phyloP scores from a whole-genome alignment of 2,113 vertebrate species.

The Okapia johnstoni region DNA sequence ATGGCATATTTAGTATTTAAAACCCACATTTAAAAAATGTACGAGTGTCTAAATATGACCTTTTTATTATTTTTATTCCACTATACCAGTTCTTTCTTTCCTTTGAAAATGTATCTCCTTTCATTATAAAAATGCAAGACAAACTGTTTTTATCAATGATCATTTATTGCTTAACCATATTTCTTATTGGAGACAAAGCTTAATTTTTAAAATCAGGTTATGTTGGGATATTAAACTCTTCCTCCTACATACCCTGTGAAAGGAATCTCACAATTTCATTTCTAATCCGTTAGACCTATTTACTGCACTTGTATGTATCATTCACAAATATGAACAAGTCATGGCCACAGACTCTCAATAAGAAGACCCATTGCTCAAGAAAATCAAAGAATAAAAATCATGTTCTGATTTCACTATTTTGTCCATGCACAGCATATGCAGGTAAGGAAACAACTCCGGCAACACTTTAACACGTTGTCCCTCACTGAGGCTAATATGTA shows the following conservation, averaged over 20 bases:
- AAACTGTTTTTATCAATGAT: neutral
- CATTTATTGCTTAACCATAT: neutral
- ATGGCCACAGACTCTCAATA: neutral
- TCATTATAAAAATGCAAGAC: neutral
- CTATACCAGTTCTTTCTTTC: slow-evolving; percentile 1
- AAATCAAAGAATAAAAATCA: slow-evolving; percentile 38
- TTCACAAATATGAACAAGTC: slow-evolving; percentile 36
- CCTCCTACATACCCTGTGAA: neutral
- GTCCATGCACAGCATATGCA: neutral
- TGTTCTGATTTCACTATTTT: neutral
- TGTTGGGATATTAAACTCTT: neutral
- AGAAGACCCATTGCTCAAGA: neutral
- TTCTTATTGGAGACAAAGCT: slow-evolving; percentile 21
- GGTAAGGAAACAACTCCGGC: neutral
- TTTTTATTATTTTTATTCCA: slow-evolving; percentile 15
- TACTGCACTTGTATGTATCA: neutral
- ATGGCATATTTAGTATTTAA: neutral
- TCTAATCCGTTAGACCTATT: neutral
- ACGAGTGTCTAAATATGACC: neutral
- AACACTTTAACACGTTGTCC: neutral
- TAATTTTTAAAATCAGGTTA: neutral
- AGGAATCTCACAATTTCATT: slow-evolving; percentile 2
- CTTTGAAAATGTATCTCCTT: slow-evolving; percentile 37
- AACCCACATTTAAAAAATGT: slow-evolving; percentile 34
- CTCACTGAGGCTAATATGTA: neutral